Evolutionary conservation across 2,888 invertebrate species (phyloP).

Genomic region (Drosophila antonietae): DNA sequence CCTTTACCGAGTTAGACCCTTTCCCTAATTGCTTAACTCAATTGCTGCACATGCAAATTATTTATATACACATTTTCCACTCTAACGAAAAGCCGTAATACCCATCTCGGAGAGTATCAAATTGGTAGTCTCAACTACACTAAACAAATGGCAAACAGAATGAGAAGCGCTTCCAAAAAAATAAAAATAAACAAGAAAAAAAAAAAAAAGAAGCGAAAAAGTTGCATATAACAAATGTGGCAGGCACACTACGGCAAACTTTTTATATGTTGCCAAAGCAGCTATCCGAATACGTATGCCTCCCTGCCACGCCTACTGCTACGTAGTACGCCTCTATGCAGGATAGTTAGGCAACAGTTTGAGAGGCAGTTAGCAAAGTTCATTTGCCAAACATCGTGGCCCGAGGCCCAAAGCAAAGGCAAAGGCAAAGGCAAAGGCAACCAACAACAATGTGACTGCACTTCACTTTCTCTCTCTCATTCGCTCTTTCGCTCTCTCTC

Average conservation of each 20-base stretch:
- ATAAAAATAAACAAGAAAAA: background rate
- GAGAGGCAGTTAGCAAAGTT: conserved; percentile 56
- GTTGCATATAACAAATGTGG: conserved; percentile 52
- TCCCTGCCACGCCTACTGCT: background rate
- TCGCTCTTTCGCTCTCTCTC: background rate
- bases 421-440: conserved; percentile 17
- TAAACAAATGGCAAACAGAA: conserved; percentile 33
- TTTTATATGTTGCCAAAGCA: conserved; percentile 34
- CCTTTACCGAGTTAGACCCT: no score
- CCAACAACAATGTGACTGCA: conserved; percentile 61
- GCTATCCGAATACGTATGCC: conserved; percentile 16
- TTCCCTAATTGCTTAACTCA: background rate
- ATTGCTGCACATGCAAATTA: background rate
- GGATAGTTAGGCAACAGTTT: conserved; percentile 50
- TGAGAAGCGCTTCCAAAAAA: conserved; percentile 11
- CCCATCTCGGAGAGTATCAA: conserved; percentile 4
- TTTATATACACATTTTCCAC: background rate
- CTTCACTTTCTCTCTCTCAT: background rate
- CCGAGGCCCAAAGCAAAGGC: conserved; percentile 28
- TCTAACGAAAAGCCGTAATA: background rate
- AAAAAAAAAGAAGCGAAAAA: background rate
- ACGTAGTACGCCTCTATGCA: background rate
- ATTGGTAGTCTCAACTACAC: conserved; percentile 13
- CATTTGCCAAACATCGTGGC: conserved; percentile 61
- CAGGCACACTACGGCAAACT: conserved; percentile 42